Percentiles rank a stretch among this genome's conserved stretches.
These are phyloP conservation scores for Stegophylla sp. DNA, from an alignment of 2,888 invertebrate genomes.

Conservation along the genomic window DNA sequence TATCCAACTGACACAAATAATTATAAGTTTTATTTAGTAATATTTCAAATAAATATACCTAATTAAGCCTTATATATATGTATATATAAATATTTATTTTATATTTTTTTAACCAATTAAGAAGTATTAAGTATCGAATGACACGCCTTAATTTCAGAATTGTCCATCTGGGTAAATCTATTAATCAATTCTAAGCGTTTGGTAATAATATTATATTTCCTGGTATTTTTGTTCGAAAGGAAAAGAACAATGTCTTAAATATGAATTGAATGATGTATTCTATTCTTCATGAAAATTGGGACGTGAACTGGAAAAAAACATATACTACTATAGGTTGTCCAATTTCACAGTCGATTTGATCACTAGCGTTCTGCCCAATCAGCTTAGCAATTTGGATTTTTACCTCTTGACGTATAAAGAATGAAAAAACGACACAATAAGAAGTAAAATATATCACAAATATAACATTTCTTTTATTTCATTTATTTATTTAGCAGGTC, in stretches of 20 bases:
- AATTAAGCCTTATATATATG: too few relatives aligned
- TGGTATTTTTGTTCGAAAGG: slow-evolving; percentile 1
- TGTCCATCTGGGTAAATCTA: neutral
- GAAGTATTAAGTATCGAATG: too few relatives aligned
- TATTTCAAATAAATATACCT: too few relatives aligned
- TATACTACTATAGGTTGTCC: slow-evolving; percentile 37
- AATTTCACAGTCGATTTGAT: slow-evolving; percentile 58
- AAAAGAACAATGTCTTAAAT: slow-evolving; percentile 43
- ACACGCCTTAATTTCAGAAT: too few relatives aligned
- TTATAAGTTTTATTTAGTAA: too few relatives aligned
- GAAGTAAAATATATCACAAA: neutral
- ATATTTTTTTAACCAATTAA: too few relatives aligned
- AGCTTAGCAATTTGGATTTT: slow-evolving; percentile 46
- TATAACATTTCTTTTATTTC: slow-evolving; percentile 21
- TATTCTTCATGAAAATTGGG: slow-evolving; percentile 42
- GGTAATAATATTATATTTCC: neutral
- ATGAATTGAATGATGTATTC: slow-evolving; percentile 44
- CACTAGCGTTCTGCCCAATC: slow-evolving; percentile 44
- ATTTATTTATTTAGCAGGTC: slow-evolving; percentile 1
- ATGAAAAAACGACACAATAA: neutral
- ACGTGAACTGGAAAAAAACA: slow-evolving; percentile 52
- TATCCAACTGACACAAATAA: too few relatives aligned
- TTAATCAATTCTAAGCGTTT: neutral
- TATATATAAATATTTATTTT: too few relatives aligned
- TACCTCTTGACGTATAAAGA: slow-evolving; percentile 27